phyloP scores from a whole-genome alignment of 2,113 vertebrate species.

The Corythornis madagascariensis region DNA sequence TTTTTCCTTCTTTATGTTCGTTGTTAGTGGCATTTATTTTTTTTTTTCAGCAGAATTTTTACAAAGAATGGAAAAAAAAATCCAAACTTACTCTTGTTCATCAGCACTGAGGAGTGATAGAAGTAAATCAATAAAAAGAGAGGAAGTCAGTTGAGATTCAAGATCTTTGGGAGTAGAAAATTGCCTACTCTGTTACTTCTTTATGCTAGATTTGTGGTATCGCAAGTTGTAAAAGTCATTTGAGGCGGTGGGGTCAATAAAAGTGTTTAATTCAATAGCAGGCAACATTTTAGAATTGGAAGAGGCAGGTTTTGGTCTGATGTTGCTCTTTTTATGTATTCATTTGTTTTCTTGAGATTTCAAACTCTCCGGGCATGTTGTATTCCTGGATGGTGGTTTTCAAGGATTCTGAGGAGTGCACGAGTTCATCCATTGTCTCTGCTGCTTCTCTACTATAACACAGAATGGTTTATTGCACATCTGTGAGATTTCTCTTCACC shows the following conservation, averaged over 20 bases:
- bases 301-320: not conserved
- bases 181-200: slow-evolving; percentile 1
- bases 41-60: not conserved
- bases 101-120: not conserved
- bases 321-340: not conserved
- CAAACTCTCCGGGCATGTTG: accelerated
- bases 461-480: accelerated
- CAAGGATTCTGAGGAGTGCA: not conserved
- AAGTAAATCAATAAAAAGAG: slow-evolving; percentile 20
- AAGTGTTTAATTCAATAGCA: slow-evolving; percentile 54
- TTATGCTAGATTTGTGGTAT: slow-evolving; percentile 28
- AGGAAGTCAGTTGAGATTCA: not conserved
- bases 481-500: not conserved
- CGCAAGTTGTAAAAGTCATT: slow-evolving; percentile 11
- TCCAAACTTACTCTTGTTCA: not conserved
- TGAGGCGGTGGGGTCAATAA: slow-evolving; percentile 47
- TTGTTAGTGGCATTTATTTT: not conserved
- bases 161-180: slow-evolving; percentile 45
- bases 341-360: not conserved
- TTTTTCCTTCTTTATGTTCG: too few species aligned
- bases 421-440: not conserved
- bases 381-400: not conserved
- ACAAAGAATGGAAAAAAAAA: not conserved
- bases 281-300: not conserved
- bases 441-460: not conserved